Evolutionary conservation across 2,113 vertebrate genomes (phyloP), one percentile per base, ranked within the genome.

Genomic region (Sarotherodon lohbergeri): DNA sequence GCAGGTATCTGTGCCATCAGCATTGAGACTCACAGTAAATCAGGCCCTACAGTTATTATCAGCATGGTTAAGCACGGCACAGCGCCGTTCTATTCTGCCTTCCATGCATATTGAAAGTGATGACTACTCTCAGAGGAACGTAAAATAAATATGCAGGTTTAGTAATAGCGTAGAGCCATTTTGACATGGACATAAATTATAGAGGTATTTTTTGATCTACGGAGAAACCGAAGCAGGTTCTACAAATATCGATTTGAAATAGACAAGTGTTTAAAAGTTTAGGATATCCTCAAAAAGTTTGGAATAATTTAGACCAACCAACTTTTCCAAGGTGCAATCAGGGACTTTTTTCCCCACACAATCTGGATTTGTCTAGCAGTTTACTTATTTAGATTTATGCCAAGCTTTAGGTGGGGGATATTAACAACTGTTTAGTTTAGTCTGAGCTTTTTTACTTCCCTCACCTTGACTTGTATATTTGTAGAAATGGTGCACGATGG

Each of bases 1-100:
- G 86, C 78, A 86, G 90, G 90, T 93, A 90, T 90, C 88, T 91
- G 82, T 85, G 83, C 91, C 89, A 92, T 92, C 89, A 90, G 86
- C 88, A 90, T 85, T 84, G 32, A 90, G 83, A 83, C 73, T 52
- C 79, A 82, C 83, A 80, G 82, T 93, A 90, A 91, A 94, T 93
- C 90, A 91, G 81, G 83, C 61, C 84, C 82, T 39, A 56, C 82
- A 87, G 90, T 93, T 91, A 92, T 93, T 93, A 91, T 89, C 86
- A 88, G 89, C 89, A 90, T 92, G 91, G 90, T 88, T 93, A 93
- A 90, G 82, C 89, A 91, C 80, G 84, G 88, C 83, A 39, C 81
- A 90, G 86, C 22, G 63, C 76, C 46, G 4, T 48, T 89, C 63
- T 68, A 61, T 56, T 89, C 61, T 17, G 66, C 61, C 59, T 81